phyloP scores from a whole-genome alignment of 2,888 invertebrate species.

The Torymus texanus region DNA sequence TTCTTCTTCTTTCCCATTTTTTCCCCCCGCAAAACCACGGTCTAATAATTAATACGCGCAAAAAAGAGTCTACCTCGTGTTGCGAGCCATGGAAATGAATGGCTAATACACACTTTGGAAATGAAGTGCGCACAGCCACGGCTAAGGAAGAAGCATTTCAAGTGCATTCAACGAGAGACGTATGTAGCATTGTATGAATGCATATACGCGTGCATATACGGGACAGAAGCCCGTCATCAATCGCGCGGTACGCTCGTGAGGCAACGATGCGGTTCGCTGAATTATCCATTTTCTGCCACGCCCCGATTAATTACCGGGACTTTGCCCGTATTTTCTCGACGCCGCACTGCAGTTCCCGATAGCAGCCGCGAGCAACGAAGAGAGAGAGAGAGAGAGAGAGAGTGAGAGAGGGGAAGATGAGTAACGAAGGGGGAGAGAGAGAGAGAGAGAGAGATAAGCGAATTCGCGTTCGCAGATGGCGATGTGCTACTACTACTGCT shows the following conservation, averaged over 20 bases:
- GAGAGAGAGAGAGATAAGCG: constrained; percentile 48
- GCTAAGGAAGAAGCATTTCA: constrained; percentile 2
- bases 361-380: no score
- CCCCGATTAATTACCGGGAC: constrained; percentile 31
- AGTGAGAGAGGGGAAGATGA: not conserved
- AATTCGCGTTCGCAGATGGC: constrained; percentile 39
- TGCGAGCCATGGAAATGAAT: constrained; percentile 24
- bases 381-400: not conserved
- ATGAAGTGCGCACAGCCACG: constrained; percentile 8
- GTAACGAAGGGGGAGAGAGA: not conserved
- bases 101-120: constrained; percentile 39
- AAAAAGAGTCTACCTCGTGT: not conserved
- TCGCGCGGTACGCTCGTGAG: not conserved
- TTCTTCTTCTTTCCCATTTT: not conserved
- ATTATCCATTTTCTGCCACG: constrained; percentile 31
- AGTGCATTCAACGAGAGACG: not conserved
- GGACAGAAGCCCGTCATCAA: constrained; percentile 11
- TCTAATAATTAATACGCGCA: constrained; percentile 24
- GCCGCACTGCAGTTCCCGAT: no score
- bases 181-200: no score
- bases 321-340: constrained; percentile 15
- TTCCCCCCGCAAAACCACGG: not conserved
- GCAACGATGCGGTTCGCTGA: constrained; percentile 16
- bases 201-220: no score
- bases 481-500: not conserved